Evolutionary conservation across 2,888 invertebrate species (phyloP).

Genomic region (Aleiodes leptofemur): DNA sequence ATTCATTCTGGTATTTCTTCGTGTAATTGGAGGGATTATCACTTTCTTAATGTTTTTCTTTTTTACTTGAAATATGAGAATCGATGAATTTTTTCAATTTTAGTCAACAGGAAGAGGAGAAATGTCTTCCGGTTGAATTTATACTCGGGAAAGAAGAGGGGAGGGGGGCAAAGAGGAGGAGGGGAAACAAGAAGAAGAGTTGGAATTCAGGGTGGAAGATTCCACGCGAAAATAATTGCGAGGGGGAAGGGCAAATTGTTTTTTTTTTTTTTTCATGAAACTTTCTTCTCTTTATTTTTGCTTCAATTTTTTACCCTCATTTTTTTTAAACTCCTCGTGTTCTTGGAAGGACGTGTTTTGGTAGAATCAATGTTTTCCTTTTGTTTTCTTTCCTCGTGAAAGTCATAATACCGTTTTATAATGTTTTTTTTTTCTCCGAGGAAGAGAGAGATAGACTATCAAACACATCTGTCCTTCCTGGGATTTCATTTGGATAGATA

Average conservation of each 20-base stretch:
- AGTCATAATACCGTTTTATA: constrained; percentile 32
- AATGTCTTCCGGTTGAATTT: constrained; percentile 40
- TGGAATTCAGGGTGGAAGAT: constrained; percentile 42
- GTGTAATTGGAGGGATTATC: too few species aligned
- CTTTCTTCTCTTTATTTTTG: constrained; percentile 20
- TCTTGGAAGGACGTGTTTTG: constrained; percentile 44
- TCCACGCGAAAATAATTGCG: constrained; percentile 44
- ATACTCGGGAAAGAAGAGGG: constrained; percentile 36
- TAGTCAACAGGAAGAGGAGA: constrained; percentile 30
- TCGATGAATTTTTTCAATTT: not conserved
- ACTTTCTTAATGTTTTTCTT: too few species aligned
- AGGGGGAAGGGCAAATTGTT: constrained; percentile 40
- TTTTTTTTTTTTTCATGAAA: constrained; percentile 30
- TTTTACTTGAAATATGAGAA: not conserved
- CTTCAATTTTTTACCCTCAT: not conserved
- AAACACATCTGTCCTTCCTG: constrained; percentile 39
- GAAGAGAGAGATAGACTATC: not conserved
- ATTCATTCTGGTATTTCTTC: too few species aligned
- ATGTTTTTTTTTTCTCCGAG: constrained; percentile 10
- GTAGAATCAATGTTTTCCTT: constrained; percentile 6
- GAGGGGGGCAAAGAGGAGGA: constrained; percentile 68
- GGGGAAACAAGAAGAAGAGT: constrained; percentile 39
- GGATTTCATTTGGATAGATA: constrained; percentile 21
- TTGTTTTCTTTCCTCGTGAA: constrained; percentile 26
- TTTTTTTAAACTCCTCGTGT: constrained; percentile 2